Conservation (phyloP, 2,888 invertebrate genomes). For the Xestobium rufovillosum region DNA sequence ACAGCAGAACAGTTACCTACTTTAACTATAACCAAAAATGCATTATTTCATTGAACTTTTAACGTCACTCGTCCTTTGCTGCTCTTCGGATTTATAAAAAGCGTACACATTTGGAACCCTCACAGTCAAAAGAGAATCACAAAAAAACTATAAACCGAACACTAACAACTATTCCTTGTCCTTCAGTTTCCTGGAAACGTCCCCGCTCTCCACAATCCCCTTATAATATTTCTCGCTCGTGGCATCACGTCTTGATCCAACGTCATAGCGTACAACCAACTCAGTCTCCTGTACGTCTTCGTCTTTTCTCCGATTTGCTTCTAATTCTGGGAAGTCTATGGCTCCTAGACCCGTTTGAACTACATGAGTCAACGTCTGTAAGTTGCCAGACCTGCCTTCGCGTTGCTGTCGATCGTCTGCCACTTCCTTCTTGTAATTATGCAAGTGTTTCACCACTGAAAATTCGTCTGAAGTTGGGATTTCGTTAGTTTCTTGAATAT, state of each 20-base stretch:
- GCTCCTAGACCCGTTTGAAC: slow-evolving; percentile 40
- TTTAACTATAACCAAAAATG: no score
- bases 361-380: slow-evolving; percentile 40
- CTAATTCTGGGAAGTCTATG: slow-evolving; percentile 33
- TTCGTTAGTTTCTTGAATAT: slow-evolving; percentile 48
- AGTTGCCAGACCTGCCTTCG: slow-evolving; percentile 32
- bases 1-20: no score
- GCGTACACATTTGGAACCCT: no score
- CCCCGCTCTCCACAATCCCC: slow-evolving; percentile 52
- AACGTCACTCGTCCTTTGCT: no score
- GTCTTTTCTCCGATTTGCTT: slow-evolving; percentile 22
- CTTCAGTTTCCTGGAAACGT: slow-evolving; percentile 30
- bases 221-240: slow-evolving; percentile 52
- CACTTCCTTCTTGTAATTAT: slow-evolving; percentile 35
- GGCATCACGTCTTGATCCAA: slow-evolving; percentile 48
- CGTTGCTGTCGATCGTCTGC: slow-evolving; percentile 25
- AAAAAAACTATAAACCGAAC: no score
- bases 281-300: slow-evolving; percentile 48
- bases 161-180: slow-evolving; percentile 23
- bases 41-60: no score
- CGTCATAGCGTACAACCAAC: slow-evolving; percentile 51
- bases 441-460: slow-evolving; percentile 50
- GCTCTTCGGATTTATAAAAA: no score
- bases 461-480: slow-evolving; percentile 47
- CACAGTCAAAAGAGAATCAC: no score